Evolutionary conservation across 2,113 vertebrate genomes (phyloP).

Genomic region (Cepphus grylle): DNA sequence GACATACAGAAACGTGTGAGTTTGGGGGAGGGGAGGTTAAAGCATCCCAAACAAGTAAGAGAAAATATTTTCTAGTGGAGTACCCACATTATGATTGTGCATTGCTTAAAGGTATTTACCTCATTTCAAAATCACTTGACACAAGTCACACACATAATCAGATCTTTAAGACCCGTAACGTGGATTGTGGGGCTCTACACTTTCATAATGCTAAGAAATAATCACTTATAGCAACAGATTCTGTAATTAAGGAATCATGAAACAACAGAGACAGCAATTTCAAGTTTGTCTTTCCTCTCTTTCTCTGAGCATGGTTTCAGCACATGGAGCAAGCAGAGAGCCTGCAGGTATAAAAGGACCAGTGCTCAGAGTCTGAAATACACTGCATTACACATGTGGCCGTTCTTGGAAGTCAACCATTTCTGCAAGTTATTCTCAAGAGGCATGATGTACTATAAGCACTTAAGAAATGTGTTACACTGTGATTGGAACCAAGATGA

Average conservation of each 20-base stretch:
- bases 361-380: background rate
- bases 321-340: background rate
- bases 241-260: constrained; percentile 44
- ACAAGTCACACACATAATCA: constrained; percentile 20
- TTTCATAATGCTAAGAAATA: constrained; percentile 42
- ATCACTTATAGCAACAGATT: constrained; percentile 52
- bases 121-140: constrained; percentile 32
- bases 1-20: background rate
- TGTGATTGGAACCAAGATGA: constrained; percentile 71
- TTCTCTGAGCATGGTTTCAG: constrained; percentile 8
- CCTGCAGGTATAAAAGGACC: background rate
- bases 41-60: constrained; percentile 34
- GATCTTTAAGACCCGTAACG: constrained; percentile 30
- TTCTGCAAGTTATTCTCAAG: constrained; percentile 67
- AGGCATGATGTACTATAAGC: constrained; percentile 65
- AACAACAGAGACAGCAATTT: constrained; percentile 17
- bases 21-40: background rate
- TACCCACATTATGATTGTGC: background rate
- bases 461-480: constrained; percentile 71
- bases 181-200: constrained; percentile 19
- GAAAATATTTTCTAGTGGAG: constrained; percentile 25
- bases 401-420: constrained; percentile 75
- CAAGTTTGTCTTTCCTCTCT: constrained; percentile 34
- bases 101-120: constrained; percentile 54
- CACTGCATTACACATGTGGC: constrained; percentile 41